These are phyloP conservation scores for Megalopta genalis DNA, from an alignment of 1,140 invertebrate genomes.

Conservation along the genomic window DNA sequence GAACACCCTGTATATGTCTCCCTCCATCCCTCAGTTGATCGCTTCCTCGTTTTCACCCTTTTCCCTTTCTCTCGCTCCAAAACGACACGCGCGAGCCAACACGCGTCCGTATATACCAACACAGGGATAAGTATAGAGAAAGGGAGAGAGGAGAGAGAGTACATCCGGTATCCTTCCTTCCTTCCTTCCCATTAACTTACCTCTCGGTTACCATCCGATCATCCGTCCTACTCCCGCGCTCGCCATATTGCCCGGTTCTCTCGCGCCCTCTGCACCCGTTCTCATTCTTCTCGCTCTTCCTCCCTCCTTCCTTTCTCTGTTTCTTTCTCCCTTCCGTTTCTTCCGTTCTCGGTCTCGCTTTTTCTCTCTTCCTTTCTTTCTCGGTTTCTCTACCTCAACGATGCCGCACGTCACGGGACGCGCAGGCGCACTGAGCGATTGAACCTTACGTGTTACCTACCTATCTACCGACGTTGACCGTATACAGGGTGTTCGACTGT, in stretches of 20 bases:
- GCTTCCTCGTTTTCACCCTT: slow-evolving; percentile 38
- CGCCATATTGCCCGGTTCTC: slow-evolving; percentile 34
- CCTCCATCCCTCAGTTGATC: slow-evolving; percentile 32
- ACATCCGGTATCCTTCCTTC: slow-evolving; percentile 33
- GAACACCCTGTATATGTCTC: not conserved
- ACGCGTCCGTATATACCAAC: slow-evolving; percentile 1
- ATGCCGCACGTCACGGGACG: slow-evolving; percentile 46
- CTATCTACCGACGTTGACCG: not conserved
- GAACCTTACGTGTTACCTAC: slow-evolving; percentile 32
- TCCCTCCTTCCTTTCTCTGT: slow-evolving; percentile 25
- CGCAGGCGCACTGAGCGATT: slow-evolving; percentile 43
- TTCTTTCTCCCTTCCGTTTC: not conserved
- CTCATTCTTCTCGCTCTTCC: slow-evolving; percentile 27
- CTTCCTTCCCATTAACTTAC: slow-evolving; percentile 48
- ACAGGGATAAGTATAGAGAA: not conserved
- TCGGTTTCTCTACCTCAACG: slow-evolving; percentile 9
- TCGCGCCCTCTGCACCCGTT: not conserved
- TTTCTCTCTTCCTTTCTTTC: not conserved
- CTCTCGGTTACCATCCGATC: slow-evolving; percentile 10
- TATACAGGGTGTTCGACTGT: not conserved
- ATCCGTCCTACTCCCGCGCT: slow-evolving; percentile 28
- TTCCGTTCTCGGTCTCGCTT: not conserved
- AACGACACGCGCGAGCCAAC: slow-evolving; percentile 9
- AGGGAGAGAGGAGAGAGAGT: not conserved
- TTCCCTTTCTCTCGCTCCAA: slow-evolving; percentile 12